Evolutionary conservation across 2,113 vertebrate genomes (phyloP).

Genomic region (Tautogolabrus adspersus): DNA sequence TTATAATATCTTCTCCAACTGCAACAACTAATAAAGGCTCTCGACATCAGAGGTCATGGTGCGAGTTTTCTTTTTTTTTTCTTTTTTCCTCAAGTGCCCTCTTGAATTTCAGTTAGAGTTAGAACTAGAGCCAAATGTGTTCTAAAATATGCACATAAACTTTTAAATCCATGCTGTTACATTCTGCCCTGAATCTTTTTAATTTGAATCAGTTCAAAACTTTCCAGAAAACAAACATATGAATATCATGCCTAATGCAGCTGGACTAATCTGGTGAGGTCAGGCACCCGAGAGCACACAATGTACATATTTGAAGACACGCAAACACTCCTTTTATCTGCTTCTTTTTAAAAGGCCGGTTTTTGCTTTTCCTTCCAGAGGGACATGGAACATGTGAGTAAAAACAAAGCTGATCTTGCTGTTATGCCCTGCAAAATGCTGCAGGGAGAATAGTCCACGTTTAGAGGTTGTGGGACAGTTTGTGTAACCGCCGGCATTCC

Average conservation of each 20-base stretch:
- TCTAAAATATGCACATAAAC: neutral
- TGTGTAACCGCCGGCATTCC: constrained; percentile 40
- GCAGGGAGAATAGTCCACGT: constrained; percentile 40
- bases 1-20: constrained; percentile 36
- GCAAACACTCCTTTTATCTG: constrained; percentile 39
- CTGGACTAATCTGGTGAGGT: constrained; percentile 41
- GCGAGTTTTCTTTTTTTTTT: constrained; percentile 16
- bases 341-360: constrained; percentile 27
- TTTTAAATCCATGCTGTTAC: neutral
- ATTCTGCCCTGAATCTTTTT: neutral
- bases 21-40: constrained; percentile 43
- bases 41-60: constrained; percentile 30
- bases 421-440: constrained; percentile 30
- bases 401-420: constrained; percentile 2
- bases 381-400: constrained; percentile 34
- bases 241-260: constrained; percentile 27
- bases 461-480: constrained; percentile 44
- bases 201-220: constrained; percentile 20
- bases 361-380: constrained; percentile 29
- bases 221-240: constrained; percentile 20
- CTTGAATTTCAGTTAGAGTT: constrained; percentile 18
- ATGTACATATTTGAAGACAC: constrained; percentile 27
- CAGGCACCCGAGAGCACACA: constrained; percentile 9
- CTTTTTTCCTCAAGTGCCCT: neutral
- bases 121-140: constrained; percentile 9